Evolutionary conservation across 1,140 invertebrate genomes (phyloP), one percentile per base, ranked within the genome.

Genomic region (Drosophila oshimai): DNA sequence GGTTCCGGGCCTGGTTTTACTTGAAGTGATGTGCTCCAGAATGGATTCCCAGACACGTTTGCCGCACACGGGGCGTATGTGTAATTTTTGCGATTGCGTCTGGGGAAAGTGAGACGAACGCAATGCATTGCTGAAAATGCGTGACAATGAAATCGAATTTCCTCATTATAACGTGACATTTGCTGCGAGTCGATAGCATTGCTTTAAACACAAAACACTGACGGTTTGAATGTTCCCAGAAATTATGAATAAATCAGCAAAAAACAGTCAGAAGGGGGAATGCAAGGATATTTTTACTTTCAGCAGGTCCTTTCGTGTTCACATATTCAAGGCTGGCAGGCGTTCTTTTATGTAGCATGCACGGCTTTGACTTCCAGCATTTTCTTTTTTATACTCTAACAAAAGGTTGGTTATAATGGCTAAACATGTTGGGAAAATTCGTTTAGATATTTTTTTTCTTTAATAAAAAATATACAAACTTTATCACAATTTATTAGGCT

Each of bases 131-230:
- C 12, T 41, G 44, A 24, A 60, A 60, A 44, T 81, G 81, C 81
- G 72, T 87, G 81, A 80, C 81, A 86, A 81, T 81, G 81, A 76
- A 81, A 81, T 86, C 73, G 81, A 86, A 86, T 87, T 86, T 81
- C 55, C 83, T 87, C 80, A 87, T 87, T 86, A 76, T 65, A 86
- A 73, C 65, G 65, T 49, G 67, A 68, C 64, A 86, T 57, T 71
- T 72, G 60, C 26, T 17, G 13, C 10, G 33, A 31, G 42, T 13
- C 10, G 6, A 22, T 18, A 13, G 13, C 18, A 7, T 7, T 37
- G 28, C 44, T 44, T 34, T 13, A 41, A 68, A 22, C 17, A 4
- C 29, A 39, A 18, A 28, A n/a, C 31, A 47, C 5, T 5, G 51
- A 22, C 6, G 54, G 31, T 22, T 29, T 55, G 41, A 37, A 53